These are phyloP conservation scores for Scaptomyza pallida DNA, from an alignment of 1,140 invertebrate species.

Conservation along the genomic window DNA sequence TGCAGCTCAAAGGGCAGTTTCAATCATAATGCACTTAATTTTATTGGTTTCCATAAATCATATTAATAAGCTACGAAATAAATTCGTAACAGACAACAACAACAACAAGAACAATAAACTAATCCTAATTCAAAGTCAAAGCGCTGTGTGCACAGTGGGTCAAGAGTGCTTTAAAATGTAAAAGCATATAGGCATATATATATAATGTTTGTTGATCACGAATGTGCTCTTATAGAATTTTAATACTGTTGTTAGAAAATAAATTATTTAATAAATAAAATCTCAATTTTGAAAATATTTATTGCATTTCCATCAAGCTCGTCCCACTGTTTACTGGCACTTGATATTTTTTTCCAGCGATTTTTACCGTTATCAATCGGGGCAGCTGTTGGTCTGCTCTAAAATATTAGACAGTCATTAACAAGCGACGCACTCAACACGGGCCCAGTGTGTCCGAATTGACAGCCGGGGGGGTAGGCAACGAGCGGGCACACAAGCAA, in stretches of 20 bases:
- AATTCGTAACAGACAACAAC: conserved; percentile 25
- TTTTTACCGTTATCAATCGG: conserved; percentile 64
- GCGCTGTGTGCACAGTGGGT: conserved; percentile 25
- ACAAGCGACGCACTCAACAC: conserved; percentile 38
- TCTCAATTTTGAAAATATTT: background rate
- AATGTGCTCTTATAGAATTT: too few relatives aligned
- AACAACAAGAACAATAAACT: too few relatives aligned
- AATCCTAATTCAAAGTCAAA: conserved; percentile 12
- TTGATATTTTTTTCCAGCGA: conserved; percentile 32
- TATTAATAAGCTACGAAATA: conserved; percentile 51
- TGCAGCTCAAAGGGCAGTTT: conserved; percentile 14
- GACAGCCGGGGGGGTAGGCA: conserved; percentile 1
- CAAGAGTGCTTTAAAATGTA: background rate
- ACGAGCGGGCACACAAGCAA: background rate
- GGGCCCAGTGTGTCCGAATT: conserved; percentile 23
- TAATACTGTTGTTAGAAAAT: too few relatives aligned
- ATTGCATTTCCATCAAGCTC: background rate
- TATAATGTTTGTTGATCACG: too few relatives aligned
- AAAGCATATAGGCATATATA: too few relatives aligned
- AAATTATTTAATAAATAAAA: too few relatives aligned
- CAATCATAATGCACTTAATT: too few relatives aligned
- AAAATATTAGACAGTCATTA: conserved; percentile 76
- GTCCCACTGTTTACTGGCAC: conserved; percentile 24
- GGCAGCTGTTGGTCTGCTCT: conserved; percentile 56
- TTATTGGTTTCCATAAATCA: conserved; percentile 75